phyloP scores from a whole-genome alignment of 2,888 invertebrate genomes.

The Crepidodera aurea region DNA sequence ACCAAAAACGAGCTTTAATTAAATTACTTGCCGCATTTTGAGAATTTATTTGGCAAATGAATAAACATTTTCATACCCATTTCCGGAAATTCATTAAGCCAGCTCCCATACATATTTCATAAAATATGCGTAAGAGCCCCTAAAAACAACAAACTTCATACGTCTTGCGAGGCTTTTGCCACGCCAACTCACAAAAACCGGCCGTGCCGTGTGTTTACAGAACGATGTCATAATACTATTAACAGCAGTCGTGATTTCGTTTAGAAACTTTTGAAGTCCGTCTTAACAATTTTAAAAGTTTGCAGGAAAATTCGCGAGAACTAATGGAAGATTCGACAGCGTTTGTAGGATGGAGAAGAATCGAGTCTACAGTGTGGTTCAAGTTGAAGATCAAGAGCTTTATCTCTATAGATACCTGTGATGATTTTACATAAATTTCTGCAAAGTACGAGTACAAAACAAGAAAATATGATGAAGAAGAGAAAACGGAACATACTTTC shows the following conservation, averaged over 20 bases:
- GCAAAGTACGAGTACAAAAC: too few relatives aligned
- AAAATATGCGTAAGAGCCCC: conserved; percentile 39
- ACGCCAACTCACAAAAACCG: conserved; percentile 15
- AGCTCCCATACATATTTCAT: conserved; percentile 31
- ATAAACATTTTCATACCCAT: conserved; percentile 44
- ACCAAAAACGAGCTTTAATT: conserved; percentile 24
- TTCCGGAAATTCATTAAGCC: conserved; percentile 43
- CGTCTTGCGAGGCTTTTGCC: conserved; percentile 32
- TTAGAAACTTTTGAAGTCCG: conserved; percentile 32
- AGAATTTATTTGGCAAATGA: conserved; percentile 40
- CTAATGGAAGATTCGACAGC: not conserved
- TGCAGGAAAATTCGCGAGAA: conserved; percentile 25
- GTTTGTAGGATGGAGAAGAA: too few relatives aligned
- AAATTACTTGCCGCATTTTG: conserved; percentile 30
- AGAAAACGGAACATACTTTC: too few relatives aligned
- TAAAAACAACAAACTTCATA: conserved; percentile 39
- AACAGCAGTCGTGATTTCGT: conserved; percentile 16
- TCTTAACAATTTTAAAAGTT: conserved; percentile 28
- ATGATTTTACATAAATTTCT: too few relatives aligned
- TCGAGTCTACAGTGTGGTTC: too few relatives aligned
- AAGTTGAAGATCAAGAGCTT: too few relatives aligned
- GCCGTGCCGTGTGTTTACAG: conserved; percentile 18
- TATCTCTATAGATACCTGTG: too few relatives aligned
- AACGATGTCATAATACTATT: conserved; percentile 32
- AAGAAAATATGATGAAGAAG: too few relatives aligned